phyloP scores from a whole-genome alignment of 2,797 vertebrate genomes.

The Trachops cirrhosus region DNA sequence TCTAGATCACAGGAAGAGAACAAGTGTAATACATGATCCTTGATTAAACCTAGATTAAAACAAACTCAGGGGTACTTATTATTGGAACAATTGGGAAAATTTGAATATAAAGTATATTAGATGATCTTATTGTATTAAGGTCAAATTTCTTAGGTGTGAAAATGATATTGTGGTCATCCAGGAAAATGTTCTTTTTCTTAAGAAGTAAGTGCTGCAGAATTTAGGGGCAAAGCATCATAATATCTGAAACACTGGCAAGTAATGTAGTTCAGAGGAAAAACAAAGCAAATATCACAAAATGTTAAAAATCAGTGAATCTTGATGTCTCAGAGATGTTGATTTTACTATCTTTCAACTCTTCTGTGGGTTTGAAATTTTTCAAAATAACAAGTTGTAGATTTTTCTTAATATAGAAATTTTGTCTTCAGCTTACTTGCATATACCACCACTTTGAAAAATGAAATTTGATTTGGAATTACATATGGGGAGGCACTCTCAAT shows the following conservation, averaged over 20 bases:
- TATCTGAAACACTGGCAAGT: neutral
- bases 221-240: neutral
- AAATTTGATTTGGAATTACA: neutral
- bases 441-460: neutral
- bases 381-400: neutral
- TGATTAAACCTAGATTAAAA: neutral
- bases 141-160: neutral
- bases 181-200: neutral
- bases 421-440: neutral
- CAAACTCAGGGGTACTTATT: neutral
- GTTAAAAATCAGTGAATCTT: neutral
- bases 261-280: neutral
- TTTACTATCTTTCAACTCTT: neutral
- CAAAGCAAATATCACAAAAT: neutral
- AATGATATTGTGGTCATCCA: neutral
- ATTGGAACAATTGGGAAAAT: neutral
- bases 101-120: neutral
- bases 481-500: neutral
- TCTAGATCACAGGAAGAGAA: neutral
- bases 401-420: neutral
- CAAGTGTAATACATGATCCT: neutral
- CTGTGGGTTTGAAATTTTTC: neutral
- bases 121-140: neutral
- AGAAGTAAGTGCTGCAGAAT: constrained; percentile 18
- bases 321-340: neutral